These are phyloP conservation scores for Hyposoter dolosus DNA, from an alignment of 2,888 invertebrate species.

Conservation along the genomic window DNA sequence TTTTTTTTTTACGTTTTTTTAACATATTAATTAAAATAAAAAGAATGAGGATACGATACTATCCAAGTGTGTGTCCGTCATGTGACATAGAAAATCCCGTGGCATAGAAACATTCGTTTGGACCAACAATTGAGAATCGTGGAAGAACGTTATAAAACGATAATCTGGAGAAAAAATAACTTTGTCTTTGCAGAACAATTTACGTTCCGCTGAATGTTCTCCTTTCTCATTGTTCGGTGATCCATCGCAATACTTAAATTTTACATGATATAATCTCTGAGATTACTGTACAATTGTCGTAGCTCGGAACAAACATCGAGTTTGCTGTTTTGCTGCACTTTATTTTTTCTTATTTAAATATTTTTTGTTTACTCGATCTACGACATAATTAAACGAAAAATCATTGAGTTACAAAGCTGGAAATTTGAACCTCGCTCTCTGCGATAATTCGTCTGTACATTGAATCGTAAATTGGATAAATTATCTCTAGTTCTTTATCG, in stretches of 20 bases:
- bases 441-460: conserved; percentile 59
- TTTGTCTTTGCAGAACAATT: not conserved
- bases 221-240: conserved; percentile 26
- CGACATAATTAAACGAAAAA: not conserved
- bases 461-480: conserved; percentile 16
- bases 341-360: not conserved
- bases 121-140: conserved; percentile 49
- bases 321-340: conserved; percentile 37
- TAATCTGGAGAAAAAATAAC: conserved; percentile 53
- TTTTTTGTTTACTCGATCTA: not conserved
- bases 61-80: conserved; percentile 58
- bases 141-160: conserved; percentile 58
- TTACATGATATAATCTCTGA: conserved; percentile 56
- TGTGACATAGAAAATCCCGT: conserved; percentile 53
- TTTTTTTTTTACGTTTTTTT: not conserved
- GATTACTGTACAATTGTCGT: conserved; percentile 65
- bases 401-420: conserved; percentile 15
- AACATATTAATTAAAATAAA: conserved; percentile 44
- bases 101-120: conserved; percentile 54
- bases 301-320: conserved; percentile 24
- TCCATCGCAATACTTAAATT: conserved; percentile 38
- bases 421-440: conserved; percentile 34
- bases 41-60: conserved; percentile 61
- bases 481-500: conserved; percentile 8
- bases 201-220: not conserved